Base-by-base conservation (phyloP, 2,888 invertebrate genomes). In the Heliconius hortense region DNA sequence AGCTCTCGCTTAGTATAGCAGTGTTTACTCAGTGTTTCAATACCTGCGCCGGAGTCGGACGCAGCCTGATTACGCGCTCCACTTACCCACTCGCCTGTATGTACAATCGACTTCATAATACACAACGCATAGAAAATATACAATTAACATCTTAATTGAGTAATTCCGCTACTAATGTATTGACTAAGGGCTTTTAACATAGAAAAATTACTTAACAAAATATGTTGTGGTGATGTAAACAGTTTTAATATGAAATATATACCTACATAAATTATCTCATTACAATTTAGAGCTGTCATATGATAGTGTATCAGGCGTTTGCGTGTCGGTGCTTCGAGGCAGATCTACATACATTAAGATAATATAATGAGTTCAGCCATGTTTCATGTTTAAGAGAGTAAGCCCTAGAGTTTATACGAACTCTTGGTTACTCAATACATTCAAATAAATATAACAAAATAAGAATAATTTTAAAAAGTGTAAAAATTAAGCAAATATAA, bases 31-130 rank as follows among this genome's bases (percentile, higher is more conserved):
- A 72, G 66, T 77, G 74, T 63, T 70, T 68, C n/a, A 56, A 59
- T 43, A 53, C 39, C 77, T 76, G 81, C 79, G 82, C 82, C 77
- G 77, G 79, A 78, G 78, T 78, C 91, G 84, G 94, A 94, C 90
- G 91, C 94, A 88, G 93, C 94, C 92, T 92, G 94, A 87, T 94
- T 93, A 84, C 82, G 83, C 88, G 92, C 90, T 90, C 92, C 89
- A 92, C 87, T 90, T 92, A 87, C 79, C 79, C 74, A 80, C 81
- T 80, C 80, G 77, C 59, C 74, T 80, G 81, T 76, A 77, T 74
- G 86, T 87, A 88, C 84, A 82, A 74, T 82, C 81, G 77, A 48
- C 80, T 78, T 77, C 82, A 82, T 69, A 77, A 76, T 48, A 63
- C 82, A 82, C 64, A 77, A 75, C 48, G 60, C 56, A 70, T 73